Percentiles rank a stretch among this genome's conserved stretches.
Conservation (phyloP, 1,140 invertebrate species). For the Choristoneura fumiferana region DNA sequence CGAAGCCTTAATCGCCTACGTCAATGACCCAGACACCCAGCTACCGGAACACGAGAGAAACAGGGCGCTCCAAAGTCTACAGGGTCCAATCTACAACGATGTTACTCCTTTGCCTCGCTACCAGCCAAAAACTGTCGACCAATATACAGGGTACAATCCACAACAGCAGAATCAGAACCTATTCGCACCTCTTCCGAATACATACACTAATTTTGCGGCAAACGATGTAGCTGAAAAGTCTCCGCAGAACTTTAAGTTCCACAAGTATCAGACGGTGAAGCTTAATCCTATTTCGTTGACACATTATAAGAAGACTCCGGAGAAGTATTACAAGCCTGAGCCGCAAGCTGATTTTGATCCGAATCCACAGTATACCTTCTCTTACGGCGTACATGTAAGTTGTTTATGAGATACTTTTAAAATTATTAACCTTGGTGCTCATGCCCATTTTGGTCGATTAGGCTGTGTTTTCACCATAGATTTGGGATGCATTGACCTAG, state of each 20-base stretch:
- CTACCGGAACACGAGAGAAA: slow-evolving; percentile 49
- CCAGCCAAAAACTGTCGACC: slow-evolving; percentile 36
- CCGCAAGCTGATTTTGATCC: slow-evolving; percentile 32
- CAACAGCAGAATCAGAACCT: background rate
- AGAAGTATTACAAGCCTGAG: background rate
- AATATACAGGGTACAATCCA: slow-evolving; percentile 36
- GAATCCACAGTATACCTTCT: slow-evolving; percentile 49
- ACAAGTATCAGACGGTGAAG: slow-evolving; percentile 34
- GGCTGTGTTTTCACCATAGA: background rate
- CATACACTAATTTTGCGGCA: too few relatives aligned
- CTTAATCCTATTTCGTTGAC: slow-evolving; percentile 35
- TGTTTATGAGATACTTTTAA: too few relatives aligned
- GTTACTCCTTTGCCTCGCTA: slow-evolving; percentile 23
- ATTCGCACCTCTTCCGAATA: too few relatives aligned
- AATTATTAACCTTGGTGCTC: too few relatives aligned
- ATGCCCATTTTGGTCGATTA: too few relatives aligned
- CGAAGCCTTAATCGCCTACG: slow-evolving; percentile 55
- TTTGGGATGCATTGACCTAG: too few relatives aligned
- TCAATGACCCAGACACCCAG: slow-evolving; percentile 63
- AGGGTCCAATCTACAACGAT: slow-evolving; percentile 22
- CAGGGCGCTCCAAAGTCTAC: slow-evolving; percentile 33
- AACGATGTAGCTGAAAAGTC: too few relatives aligned
- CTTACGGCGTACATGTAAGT: slow-evolving; percentile 64
- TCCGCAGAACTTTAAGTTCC: slow-evolving; percentile 25
- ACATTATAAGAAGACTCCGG: slow-evolving; percentile 33